Base-by-base conservation (phyloP, 2,797 vertebrate species). In the Salmo trutta region DNA sequence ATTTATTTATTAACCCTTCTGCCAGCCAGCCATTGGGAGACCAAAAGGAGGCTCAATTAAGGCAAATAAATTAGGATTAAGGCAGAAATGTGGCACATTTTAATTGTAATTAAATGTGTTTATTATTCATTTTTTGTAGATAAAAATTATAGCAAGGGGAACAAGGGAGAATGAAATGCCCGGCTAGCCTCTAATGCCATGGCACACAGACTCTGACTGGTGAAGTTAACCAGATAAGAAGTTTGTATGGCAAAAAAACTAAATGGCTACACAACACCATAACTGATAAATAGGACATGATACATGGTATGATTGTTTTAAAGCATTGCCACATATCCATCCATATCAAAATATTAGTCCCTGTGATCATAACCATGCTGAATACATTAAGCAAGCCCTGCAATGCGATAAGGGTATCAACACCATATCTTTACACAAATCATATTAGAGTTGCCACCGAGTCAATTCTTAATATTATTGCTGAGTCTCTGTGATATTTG, bases 11-110 rank as follows among this genome's bases (percentile, higher is more conserved):
- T 84, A 90, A 91, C 90, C 86, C 84, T 84, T 75, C 85, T 87
- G 87, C 90, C 83, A 90, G 87, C 89, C 87, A 90, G 87, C 88
- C 88, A 86, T 31, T 84, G 84, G 86, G 85, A 88, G 86, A 84
- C 88, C 88, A 90, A 92, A 91, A 83, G 88, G 88, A 87, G 85
- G 82, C 88, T 91, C 92, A 92, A 92, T 94, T 92, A 92, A 91
- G 87, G 87, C 72, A 86, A 93, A 93, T 93, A 91, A 91, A 93
- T 94, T 93, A 92, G 91, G 92, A 94, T 93, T 92, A 93, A 90
- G 88, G 78, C 77, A 65, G 85, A 91, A 93, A 91, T 84, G 91
- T 84, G 29, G 73, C 31, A 33, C 88, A 89, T 92, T 94, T 92
- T 92, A 73, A 89, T 92, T 93, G 93, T 92, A 93, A 94, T 93